Conservation (phyloP, 2,888 invertebrate species). For the Ophraella communa region DNA sequence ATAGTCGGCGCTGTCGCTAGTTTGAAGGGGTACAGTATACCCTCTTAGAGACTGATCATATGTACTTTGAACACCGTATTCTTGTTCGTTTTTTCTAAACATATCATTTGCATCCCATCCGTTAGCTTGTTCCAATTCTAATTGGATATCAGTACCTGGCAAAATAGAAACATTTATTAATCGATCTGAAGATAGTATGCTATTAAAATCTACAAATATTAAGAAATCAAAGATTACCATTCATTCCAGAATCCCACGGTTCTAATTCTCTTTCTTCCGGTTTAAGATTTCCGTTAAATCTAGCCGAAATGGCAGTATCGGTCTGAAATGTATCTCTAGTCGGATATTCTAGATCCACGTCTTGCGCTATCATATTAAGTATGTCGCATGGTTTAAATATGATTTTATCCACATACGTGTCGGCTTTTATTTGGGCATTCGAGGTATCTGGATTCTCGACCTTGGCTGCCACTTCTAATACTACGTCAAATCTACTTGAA, state of each 20-base stretch:
- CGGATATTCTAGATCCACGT: constrained; percentile 89
- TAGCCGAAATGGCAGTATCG: constrained; percentile 83
- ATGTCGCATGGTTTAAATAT: constrained; percentile 87
- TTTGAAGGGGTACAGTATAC: constrained; percentile 88
- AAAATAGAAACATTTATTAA: no score
- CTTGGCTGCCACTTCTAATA: constrained; percentile 86
- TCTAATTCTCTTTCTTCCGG: constrained; percentile 83
- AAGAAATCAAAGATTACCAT: no score
- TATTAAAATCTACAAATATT: no score
- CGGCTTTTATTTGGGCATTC: constrained; percentile 65
- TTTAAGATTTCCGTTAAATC: constrained; percentile 62
- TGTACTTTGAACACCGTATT: constrained; percentile 88
- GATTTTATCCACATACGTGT: constrained; percentile 77
- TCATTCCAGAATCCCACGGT: constrained; percentile 79
- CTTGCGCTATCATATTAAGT: constrained; percentile 80
- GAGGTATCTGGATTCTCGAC: constrained; percentile 70
- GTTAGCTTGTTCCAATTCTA: constrained; percentile 82
- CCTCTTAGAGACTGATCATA: constrained; percentile 91
- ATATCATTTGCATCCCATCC: constrained; percentile 98
- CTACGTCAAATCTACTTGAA: constrained; percentile 85
- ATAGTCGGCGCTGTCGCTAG: constrained; percentile 86
- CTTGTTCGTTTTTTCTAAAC: constrained; percentile 91
- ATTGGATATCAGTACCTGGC: constrained; percentile 62
- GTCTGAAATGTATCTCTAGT: constrained; percentile 88
- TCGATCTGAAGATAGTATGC: no score